Evolutionary conservation across 2,113 vertebrate genomes (phyloP).

Genomic region (Zootoca vivipara): DNA sequence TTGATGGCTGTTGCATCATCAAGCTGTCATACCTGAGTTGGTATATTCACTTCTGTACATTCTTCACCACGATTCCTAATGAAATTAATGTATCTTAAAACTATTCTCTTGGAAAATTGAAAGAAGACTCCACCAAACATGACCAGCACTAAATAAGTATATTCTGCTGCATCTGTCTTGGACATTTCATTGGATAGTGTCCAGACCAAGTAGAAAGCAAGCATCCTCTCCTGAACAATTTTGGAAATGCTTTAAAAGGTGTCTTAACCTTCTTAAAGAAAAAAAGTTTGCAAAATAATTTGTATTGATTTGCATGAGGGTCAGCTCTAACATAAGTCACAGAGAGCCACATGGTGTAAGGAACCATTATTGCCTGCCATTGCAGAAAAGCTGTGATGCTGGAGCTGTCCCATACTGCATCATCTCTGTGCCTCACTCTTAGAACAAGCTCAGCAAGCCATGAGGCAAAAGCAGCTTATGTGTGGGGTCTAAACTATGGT

Average conservation of each 20-base stretch:
- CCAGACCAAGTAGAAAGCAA: neutral
- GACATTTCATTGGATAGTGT: neutral
- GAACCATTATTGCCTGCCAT: too few relatives aligned
- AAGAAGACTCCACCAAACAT: neutral
- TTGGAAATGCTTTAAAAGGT: neutral
- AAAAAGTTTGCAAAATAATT: too few relatives aligned
- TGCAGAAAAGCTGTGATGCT: too few relatives aligned
- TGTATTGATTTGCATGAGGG: too few relatives aligned
- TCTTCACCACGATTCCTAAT: neutral
- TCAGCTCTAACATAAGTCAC: too few relatives aligned
- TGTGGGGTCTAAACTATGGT: too few relatives aligned
- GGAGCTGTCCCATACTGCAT: too few relatives aligned
- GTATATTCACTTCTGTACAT: neutral
- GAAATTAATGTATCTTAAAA: neutral
- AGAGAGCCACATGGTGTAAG: too few relatives aligned
- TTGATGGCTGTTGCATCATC: neutral
- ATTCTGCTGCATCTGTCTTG: neutral
- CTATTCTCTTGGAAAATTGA: neutral
- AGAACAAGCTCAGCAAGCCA: too few relatives aligned
- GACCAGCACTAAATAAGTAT: neutral
- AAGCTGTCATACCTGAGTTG: neutral
- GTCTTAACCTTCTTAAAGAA: too few relatives aligned
- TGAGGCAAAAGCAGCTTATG: too few relatives aligned
- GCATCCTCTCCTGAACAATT: neutral
- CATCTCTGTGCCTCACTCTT: too few relatives aligned